Evolutionary conservation across 2,113 vertebrate species (phyloP).

Genomic region (Cyphomyrus plagiostoma): DNA sequence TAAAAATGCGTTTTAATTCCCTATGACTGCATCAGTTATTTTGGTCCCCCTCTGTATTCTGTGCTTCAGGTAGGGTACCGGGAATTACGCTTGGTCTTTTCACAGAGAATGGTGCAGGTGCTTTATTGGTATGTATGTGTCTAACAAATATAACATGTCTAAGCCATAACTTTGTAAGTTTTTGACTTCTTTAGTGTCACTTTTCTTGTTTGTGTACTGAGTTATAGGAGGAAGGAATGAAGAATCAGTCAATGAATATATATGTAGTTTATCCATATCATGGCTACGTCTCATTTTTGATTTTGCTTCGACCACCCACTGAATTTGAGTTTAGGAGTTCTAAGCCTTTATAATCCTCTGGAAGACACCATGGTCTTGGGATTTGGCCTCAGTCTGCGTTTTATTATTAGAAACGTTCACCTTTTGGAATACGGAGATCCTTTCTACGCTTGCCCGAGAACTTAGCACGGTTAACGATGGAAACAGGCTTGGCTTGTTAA

Average conservation of each 20-base stretch:
- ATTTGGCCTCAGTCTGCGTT: slow-evolving; percentile 33
- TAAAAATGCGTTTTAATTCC: slow-evolving; percentile 20
- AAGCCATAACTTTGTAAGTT: background rate
- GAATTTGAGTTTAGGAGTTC: slow-evolving; percentile 36
- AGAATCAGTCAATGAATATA: background rate
- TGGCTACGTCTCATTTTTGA: slow-evolving; percentile 37
- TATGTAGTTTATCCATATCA: background rate
- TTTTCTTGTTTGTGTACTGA: slow-evolving; percentile 40
- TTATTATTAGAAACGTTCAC: slow-evolving; percentile 33
- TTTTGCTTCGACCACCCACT: slow-evolving; percentile 56
- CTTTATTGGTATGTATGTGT: background rate
- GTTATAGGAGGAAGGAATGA: slow-evolving; percentile 5
- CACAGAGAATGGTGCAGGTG: background rate
- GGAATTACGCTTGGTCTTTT: background rate
- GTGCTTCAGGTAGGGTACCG: background rate
- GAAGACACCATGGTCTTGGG: slow-evolving; percentile 27
- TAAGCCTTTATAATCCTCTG: slow-evolving; percentile 27
- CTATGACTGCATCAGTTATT: slow-evolving; percentile 25
- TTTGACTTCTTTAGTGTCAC: background rate
- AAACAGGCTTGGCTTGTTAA: background rate
- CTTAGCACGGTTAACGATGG: background rate
- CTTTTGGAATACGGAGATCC: slow-evolving; percentile 21
- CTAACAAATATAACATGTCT: background rate
- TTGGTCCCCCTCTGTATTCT: slow-evolving; percentile 9
- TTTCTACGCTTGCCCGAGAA: background rate